phyloP scores from a whole-genome alignment of 2,113 vertebrate genomes.

The Lasiurus borealis region DNA sequence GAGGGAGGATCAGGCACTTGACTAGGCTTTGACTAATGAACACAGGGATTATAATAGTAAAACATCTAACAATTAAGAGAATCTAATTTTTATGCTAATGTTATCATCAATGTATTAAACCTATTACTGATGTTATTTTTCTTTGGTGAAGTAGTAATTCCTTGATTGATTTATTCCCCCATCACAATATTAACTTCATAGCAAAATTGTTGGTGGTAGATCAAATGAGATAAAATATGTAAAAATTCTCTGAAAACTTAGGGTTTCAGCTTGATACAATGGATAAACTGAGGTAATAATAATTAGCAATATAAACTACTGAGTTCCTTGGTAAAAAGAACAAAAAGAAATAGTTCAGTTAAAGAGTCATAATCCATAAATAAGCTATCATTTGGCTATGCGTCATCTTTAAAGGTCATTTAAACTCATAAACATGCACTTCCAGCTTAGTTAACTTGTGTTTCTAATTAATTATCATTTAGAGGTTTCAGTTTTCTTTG shows the following conservation, averaged over 20 bases:
- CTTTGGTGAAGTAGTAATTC: not conserved
- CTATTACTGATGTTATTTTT: constrained; percentile 19
- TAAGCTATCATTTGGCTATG: constrained; percentile 74
- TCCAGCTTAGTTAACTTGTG: constrained; percentile 84
- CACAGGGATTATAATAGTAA: not conserved
- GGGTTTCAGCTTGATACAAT: not conserved
- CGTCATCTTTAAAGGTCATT: constrained; percentile 81
- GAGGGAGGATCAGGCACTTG: not conserved
- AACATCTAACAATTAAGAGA: not conserved
- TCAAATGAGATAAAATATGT: constrained; percentile 7
- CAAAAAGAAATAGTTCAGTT: constrained; percentile 52
- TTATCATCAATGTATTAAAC: not conserved
- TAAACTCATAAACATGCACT: constrained; percentile 81
- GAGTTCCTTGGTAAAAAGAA: constrained; percentile 20
- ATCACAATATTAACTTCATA: not conserved
- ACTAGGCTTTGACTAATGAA: not conserved
- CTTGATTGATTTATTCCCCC: not conserved
- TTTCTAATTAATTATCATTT: constrained; percentile 81
- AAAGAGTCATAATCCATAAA: constrained; percentile 60
- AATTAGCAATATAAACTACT: constrained; percentile 68
- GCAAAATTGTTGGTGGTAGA: constrained; percentile 8
- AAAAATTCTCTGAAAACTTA: constrained; percentile 24
- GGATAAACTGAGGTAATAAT: constrained; percentile 51
- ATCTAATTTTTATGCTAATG: constrained; percentile 14
- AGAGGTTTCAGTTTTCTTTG: constrained; percentile 79